Base-by-base conservation (phyloP, 2,113 vertebrate species). In the Dipodomys merriami region DNA sequence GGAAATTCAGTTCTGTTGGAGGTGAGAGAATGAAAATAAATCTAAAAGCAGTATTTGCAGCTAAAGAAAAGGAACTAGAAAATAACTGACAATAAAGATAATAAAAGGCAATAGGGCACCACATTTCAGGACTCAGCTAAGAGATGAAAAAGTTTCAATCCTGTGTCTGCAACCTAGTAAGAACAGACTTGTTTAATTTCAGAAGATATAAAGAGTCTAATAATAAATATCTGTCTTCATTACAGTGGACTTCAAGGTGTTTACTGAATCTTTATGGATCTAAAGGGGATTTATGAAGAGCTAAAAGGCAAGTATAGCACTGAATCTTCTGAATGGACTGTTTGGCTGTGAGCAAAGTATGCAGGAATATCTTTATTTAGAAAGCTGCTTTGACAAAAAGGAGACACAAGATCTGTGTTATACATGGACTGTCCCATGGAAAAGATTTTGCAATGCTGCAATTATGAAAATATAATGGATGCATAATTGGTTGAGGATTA, bases 391-490 rank as follows among this genome's bases (percentile, higher is more conserved):
- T 83, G 33, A 16, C 18, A 65, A 83, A 92, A 85, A 82, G 74
- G n/a, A 16, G 69, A 77, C 30, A n/a, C 88, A 1, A 73, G 6
- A 46, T 76, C 33, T 18, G 1, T 87, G 16, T 71, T 85, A 35
- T 27, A 94, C 85, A 86, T 44, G 15, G 13, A 53, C 0, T 92
- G 10, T 30, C 49, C 23, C 29, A 27, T 88, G 71, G 76, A 88
- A 93, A 87, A 88, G 5, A 7, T 64, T 83, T 85, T 73, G 71
- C 84, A 88, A 71, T 30, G 62, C 20, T 85, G 29, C 4, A 35
- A 90, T 77, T 74, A 27, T 69, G 60, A 83, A 71, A 71, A 71
- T 88, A 84, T 79, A 83, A 67, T 83, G 46, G n/a, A 23, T 9
- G 35, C 79, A 16, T 76, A 85, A 88, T 35, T 76, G 18, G 39